Base-by-base conservation (phyloP, 2,797 vertebrate species). In the Scarus forsteni region DNA sequence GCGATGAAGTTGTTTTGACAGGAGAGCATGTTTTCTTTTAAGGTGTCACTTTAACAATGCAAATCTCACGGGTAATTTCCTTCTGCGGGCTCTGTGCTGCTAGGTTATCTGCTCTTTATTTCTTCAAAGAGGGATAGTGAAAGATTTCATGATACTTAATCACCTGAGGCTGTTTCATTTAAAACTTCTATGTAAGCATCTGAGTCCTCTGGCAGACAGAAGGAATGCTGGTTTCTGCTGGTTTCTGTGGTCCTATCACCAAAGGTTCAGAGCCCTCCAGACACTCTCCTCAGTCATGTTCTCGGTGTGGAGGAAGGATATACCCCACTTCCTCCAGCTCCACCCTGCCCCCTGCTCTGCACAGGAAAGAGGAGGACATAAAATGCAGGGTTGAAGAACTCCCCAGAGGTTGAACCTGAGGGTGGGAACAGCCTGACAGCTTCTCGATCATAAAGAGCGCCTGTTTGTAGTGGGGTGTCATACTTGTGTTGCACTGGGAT, bases 291-390 rank as follows among this genome's bases (percentile, higher is more conserved):
- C 84, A 66, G 79, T 78, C 73, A 61, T 88, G 83, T 84, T 86
- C 86, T 91, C 71, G 61, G 52, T 76, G 67, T 63, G 83, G 86
- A 92, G 92, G 92, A 93, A 93, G 92, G 92, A 94, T 93, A 90
- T 89, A 88, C 82, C 85, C 85, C 82, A 87, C 92, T 92, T 93
- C 90, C 92, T 90, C 76, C 77, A 81, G 77, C 88, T 88, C 88
- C 88, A 83, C 87, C 86, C 88, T 84, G 80, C 60, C 64, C 80
- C 70, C 52, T 67, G 48, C 83, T 90, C 74, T 60, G 64, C 60
- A 83, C 75, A 88, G 85, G 87, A 87, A 88, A 85, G 85, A 88
- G 73, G 73, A 86, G 70, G 85, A 88, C 79, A 90, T 85, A 75
- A 79, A 89, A 84, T 66, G 56, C 71, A 73, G 51, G 50, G 42